Base-by-base conservation (phyloP, 2,888 invertebrate genomes). In the Phyllotreta cruciferae region DNA sequence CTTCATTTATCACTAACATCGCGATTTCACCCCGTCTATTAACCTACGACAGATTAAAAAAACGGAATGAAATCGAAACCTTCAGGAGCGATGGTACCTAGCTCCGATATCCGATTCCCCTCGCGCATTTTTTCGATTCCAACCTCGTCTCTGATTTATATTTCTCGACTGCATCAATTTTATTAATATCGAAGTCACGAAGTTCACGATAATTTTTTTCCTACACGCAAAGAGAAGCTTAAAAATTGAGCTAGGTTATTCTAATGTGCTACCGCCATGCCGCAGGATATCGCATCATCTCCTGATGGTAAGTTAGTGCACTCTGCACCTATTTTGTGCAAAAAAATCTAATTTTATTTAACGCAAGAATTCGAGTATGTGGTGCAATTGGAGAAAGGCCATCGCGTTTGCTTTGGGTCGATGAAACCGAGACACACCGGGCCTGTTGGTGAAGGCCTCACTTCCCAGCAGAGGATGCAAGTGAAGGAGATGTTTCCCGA, bases 361-460 rank as follows among this genome's bases (percentile, higher is more conserved):
- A 49, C 66, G 63, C 35, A 24, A 79, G 81, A 71, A 54, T 81
- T 81, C 64, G 71, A 77, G 42, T 81, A 81, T 71, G 75, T 80
- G 8, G 77, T 80, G n/a, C 76, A 76, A 68, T 66, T 74, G 55
- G 70, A 72, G 64, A 69, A 70, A 37, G 74, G 74, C 1, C 71
- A 73, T 10, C 72, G 71, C 60, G 71, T 79, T 52, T 79, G 78
- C 66, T 81, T 81, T 53, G 79, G 80, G 34, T 75, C 79, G 1
- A 72, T 68, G 11, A 7, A 73, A 5, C 45, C 64, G 24, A 72
- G 79, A 60, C 68, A 71, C 61, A 77, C 78, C 0, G 69, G 69
- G 60, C 74, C 75, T 2, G 71, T 78, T 54, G 77, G 77, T 24
- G 76, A 74, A 57, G 70, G 71, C 1, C 52, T 78, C 7, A 74